Evolutionary conservation across 2,797 vertebrate genomes (phyloP).

Genomic region (Ptychadena robeensis): DNA sequence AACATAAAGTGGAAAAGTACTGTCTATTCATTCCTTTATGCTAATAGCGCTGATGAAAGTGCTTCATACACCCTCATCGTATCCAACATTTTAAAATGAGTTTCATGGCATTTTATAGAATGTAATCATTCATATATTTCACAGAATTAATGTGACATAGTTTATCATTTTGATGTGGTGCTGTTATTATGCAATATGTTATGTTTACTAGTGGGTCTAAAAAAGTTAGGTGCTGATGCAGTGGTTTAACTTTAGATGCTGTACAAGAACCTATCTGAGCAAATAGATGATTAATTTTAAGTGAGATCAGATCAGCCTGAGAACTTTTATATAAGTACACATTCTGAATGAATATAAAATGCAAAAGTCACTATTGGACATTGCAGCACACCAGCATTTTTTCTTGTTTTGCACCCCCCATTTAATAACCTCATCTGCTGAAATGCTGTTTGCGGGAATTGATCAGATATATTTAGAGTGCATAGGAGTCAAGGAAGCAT

Average conservation of each 20-base stretch:
- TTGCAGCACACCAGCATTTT: too few species aligned
- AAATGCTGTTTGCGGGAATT: too few species aligned
- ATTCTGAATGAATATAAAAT: too few species aligned
- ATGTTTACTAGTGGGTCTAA: conserved; percentile 10
- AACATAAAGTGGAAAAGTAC: conserved; percentile 48
- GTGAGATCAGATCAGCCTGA: background rate
- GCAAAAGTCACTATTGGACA: too few species aligned
- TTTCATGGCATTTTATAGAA: conserved; percentile 42
- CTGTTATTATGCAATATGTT: conserved; percentile 2
- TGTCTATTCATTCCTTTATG: conserved; percentile 41
- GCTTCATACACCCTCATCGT: conserved; percentile 36
- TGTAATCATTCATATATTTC: conserved; percentile 49
- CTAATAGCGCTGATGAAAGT: conserved; percentile 45
- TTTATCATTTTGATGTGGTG: conserved; percentile 48
- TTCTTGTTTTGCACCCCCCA: too few species aligned
- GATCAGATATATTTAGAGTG: too few species aligned
- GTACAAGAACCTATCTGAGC: background rate
- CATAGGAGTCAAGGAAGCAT: too few species aligned
- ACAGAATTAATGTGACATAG: conserved; percentile 37
- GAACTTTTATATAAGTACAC: too few species aligned
- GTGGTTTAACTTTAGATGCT: background rate
- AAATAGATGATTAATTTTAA: background rate
- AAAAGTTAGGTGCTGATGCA: background rate
- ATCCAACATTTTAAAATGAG: conserved; percentile 35
- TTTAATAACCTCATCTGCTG: too few species aligned